Conservation (phyloP, 2,888 invertebrate species). For the Caradrina kadenii region DNA sequence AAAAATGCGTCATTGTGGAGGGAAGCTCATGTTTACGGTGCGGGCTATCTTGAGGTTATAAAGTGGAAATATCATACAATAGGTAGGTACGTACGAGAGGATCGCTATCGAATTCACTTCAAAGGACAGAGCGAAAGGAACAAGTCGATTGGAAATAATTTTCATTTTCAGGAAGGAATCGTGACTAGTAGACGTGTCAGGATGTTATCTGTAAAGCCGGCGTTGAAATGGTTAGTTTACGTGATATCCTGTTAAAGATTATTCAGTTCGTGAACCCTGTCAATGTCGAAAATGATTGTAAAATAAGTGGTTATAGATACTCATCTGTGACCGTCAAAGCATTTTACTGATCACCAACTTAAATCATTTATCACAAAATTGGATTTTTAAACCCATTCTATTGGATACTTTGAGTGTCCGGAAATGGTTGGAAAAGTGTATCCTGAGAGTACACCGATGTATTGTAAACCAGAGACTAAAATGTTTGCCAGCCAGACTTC, state of each 20-base stretch:
- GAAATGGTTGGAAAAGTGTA: constrained; percentile 65
- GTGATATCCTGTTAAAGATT: constrained; percentile 2
- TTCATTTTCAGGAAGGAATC: constrained; percentile 69
- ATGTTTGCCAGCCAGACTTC: constrained; percentile 70
- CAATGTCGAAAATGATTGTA: not conserved
- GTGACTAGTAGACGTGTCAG: constrained; percentile 57
- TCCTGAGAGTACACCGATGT: constrained; percentile 66
- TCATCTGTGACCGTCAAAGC: no score
- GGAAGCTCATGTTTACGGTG: not conserved
- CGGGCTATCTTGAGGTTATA: constrained; percentile 50
- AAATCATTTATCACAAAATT: constrained; percentile 5
- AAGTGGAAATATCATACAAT: constrained; percentile 68
- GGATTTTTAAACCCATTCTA: constrained; percentile 52
- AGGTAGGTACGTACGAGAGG: constrained; percentile 56
- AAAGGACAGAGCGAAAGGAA: constrained; percentile 69
- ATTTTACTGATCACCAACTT: no score
- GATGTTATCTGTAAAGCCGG: constrained; percentile 43
- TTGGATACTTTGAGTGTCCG: constrained; percentile 46
- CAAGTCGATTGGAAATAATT: constrained; percentile 78
- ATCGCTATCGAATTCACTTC: constrained; percentile 68
- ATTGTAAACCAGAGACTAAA: constrained; percentile 68
- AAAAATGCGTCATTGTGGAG: not conserved
- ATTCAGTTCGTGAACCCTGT: not conserved
- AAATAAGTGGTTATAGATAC: not conserved
- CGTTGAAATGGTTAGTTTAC: constrained; percentile 20